phyloP scores from a whole-genome alignment of 2,888 invertebrate genomes.

The Polydrusus cervinus region DNA sequence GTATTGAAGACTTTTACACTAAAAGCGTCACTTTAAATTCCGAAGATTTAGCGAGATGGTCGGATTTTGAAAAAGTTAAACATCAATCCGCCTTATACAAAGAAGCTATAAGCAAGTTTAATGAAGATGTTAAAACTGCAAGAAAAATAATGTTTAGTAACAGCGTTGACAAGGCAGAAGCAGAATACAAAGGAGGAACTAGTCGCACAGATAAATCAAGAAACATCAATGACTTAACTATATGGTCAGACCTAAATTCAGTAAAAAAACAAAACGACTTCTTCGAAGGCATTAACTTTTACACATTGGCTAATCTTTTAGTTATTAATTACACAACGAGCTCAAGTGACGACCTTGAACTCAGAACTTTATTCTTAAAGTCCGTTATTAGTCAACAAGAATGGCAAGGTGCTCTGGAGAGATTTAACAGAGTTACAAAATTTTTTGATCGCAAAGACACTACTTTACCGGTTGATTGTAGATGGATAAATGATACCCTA shows the following conservation, averaged over 20 bases:
- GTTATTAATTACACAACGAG: constrained; percentile 70
- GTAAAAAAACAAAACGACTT: constrained; percentile 32
- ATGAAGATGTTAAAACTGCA: constrained; percentile 47
- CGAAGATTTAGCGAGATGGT: constrained; percentile 73
- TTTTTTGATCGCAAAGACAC: constrained; percentile 10
- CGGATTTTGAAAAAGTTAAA: constrained; percentile 73
- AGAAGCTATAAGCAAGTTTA: constrained; percentile 34
- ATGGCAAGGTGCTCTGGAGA: constrained; percentile 35
- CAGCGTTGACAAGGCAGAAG: background rate
- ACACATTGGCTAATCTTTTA: constrained; percentile 61
- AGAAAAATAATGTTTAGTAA: background rate
- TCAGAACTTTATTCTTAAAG: constrained; percentile 30
- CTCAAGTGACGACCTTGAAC: constrained; percentile 65
- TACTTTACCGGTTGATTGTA: constrained; percentile 64
- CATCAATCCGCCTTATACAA: constrained; percentile 73
- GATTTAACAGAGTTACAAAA: constrained; percentile 31
- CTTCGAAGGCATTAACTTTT: constrained; percentile 36
- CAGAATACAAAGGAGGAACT: background rate
- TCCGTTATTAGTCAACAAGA: constrained; percentile 24
- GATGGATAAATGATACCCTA: constrained; percentile 64
- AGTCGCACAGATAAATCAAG: background rate
- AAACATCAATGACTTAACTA: constrained; percentile 35
- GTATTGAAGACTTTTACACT: constrained; percentile 60
- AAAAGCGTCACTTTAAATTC: constrained; percentile 68
- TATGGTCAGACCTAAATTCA: constrained; percentile 48